These are phyloP conservation scores for Philaethria dido DNA, from an alignment of 2,888 invertebrate species.

Conservation along the genomic window DNA sequence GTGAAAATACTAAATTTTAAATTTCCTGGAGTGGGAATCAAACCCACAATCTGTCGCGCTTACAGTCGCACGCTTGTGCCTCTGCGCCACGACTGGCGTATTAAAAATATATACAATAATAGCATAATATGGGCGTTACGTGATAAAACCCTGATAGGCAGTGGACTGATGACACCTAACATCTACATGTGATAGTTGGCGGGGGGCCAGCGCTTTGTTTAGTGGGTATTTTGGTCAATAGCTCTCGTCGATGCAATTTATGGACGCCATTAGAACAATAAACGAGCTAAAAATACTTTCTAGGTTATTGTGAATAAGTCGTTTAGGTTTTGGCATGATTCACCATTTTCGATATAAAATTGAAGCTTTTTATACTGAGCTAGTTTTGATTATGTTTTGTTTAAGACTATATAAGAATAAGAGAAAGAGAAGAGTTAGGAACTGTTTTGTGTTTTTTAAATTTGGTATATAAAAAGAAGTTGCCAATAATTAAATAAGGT, in stretches of 20 bases:
- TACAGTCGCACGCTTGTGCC: no score
- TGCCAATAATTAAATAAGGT: no score
- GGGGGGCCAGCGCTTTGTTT: slow-evolving; percentile 33
- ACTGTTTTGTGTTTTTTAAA: no score
- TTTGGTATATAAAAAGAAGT: no score
- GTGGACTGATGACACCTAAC: slow-evolving; percentile 20
- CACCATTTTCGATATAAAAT: background rate
- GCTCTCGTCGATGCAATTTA: slow-evolving; percentile 30
- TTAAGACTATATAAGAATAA: no score
- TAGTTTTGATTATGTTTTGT: no score
- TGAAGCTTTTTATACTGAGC: no score
- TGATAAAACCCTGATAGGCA: slow-evolving; percentile 22
- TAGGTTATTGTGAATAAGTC: background rate
- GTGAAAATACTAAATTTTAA: no score
- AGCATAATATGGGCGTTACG: slow-evolving; percentile 2
- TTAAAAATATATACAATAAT: background rate
- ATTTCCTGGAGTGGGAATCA: no score
- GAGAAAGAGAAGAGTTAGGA: no score
- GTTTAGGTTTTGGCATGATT: background rate
- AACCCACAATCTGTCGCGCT: no score
- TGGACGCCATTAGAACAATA: slow-evolving; percentile 20
- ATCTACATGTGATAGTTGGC: slow-evolving; percentile 26
- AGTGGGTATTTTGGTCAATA: slow-evolving; percentile 33
- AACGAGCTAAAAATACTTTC: slow-evolving; percentile 23
- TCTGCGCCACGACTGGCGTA: no score